phyloP scores from a whole-genome alignment of 1,140 invertebrate genomes.

The Pogonus chalceus region DNA sequence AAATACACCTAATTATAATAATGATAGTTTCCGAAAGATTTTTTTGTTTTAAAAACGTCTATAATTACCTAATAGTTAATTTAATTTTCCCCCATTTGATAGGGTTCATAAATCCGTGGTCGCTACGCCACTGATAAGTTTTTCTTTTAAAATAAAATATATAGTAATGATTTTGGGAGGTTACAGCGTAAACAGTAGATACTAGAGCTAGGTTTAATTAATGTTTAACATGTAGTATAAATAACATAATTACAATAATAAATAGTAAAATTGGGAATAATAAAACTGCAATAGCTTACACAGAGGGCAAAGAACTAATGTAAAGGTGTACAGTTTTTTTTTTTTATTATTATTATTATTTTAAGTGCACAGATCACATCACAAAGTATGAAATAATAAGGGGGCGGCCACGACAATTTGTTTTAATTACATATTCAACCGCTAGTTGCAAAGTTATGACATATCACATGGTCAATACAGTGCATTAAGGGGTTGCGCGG shows the following conservation, averaged over 20 bases:
- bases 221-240: conserved; percentile 6
- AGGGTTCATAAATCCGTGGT: too few species aligned
- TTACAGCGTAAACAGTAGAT: conserved; percentile 1
- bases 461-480: too few species aligned
- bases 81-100: too few species aligned
- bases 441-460: too few species aligned
- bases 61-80: too few species aligned
- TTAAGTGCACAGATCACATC: conserved; percentile 5
- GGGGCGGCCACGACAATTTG: not conserved
- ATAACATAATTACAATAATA: conserved; percentile 8
- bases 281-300: conserved; percentile 4
- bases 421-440: too few species aligned
- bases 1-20: too few species aligned
- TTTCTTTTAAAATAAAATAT: not conserved
- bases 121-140: too few species aligned
- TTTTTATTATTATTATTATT: not conserved
- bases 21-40: too few species aligned
- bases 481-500: too few species aligned
- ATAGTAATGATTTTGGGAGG: not conserved
- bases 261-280: conserved; percentile 7
- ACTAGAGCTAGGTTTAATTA: conserved; percentile 3
- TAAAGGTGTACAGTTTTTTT: not conserved
- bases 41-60: too few species aligned
- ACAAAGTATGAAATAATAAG: conserved; percentile 3
- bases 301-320: conserved; percentile 1